Evolutionary conservation across 2,888 invertebrate genomes (phyloP).

Genomic region (Caradrina clavipalpis): DNA sequence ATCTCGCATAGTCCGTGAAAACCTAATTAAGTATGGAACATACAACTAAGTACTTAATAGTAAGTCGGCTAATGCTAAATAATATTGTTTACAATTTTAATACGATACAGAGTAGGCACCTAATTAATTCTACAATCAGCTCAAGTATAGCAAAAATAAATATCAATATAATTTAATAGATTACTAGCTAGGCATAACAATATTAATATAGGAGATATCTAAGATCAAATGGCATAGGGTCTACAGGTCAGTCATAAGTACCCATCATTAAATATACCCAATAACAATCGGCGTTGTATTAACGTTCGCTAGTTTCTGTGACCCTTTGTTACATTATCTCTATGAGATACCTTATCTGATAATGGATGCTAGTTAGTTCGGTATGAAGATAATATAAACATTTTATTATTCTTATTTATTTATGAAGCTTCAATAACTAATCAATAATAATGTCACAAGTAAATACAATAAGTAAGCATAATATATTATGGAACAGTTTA

Average conservation of each 20-base stretch:
- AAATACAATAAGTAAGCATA: neutral
- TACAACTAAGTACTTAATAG: neutral
- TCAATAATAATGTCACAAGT: constrained; percentile 7
- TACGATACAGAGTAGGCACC: neutral
- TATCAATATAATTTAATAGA: constrained; percentile 15
- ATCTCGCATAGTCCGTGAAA: neutral
- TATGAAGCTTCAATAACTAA: neutral
- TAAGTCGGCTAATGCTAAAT: neutral
- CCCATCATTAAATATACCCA: constrained; percentile 34
- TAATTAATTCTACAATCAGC: constrained; percentile 25
- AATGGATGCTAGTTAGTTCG: constrained; percentile 27
- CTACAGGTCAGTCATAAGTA: constrained; percentile 45
- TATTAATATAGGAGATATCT: constrained; percentile 33
- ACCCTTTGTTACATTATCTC: constrained; percentile 46
- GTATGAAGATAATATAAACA: constrained; percentile 11
- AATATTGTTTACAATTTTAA: constrained; percentile 7
- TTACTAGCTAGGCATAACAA: constrained; percentile 21
- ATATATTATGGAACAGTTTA: neutral
- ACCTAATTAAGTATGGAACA: neutral
- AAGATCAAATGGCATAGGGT: constrained; percentile 48
- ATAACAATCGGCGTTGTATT: constrained; percentile 40
- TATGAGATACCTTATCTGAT: constrained; percentile 23
- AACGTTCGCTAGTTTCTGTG: constrained; percentile 32
- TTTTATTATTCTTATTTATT: neutral
- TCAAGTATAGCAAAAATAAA: constrained; percentile 21